Evolutionary conservation across 2,888 invertebrate species (phyloP), one percentile per base, ranked within the genome.

Genomic region (Leptinotarsa juncta): DNA sequence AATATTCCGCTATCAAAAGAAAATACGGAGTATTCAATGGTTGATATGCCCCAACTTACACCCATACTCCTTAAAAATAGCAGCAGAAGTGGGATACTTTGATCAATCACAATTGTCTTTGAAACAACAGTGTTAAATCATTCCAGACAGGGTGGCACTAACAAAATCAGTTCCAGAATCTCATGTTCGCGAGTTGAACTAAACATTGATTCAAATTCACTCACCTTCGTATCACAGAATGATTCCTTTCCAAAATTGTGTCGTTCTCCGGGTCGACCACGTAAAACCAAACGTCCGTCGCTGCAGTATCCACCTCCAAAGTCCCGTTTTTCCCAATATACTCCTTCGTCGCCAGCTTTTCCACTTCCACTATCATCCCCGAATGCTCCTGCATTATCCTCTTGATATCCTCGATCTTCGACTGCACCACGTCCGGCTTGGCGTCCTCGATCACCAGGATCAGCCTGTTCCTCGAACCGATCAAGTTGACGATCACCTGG

Each of bases 261-360:
- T 95, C 96, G 0, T 92, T 93, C 70, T 89, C 90, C 0, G 96
- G 96, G 88, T 97, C 95, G 3, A 97, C 90, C 0, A 94, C 91
- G 83, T 96, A 96, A 86, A 97, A 92, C 95, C 96, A 96, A 7
- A 96, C 92, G 82, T 97, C 96, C 0, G 96, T 95, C 10, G 94
- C 95, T 7, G 90, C 90, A 0, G 91, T 89, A 85, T 95, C 94
- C 51, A 88, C 88, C 81, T 94, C 93, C 23, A 96, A 86, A 0
- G 95, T 94, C 4, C 94, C 94, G 85, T 96, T 96, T 68, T 91
- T 92, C 15, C 92, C 92, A 14, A 94, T 85, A 80, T 90, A 93
- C 84, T 95, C 93, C 71, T 94, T 91, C 1, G 93, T 91, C n/a
- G 94, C 93, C n/a, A 97, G 90, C 80, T 93, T 93, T 84, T 97